Evolutionary conservation across 2,113 vertebrate genomes (phyloP).

Genomic region (Jacana jacana): DNA sequence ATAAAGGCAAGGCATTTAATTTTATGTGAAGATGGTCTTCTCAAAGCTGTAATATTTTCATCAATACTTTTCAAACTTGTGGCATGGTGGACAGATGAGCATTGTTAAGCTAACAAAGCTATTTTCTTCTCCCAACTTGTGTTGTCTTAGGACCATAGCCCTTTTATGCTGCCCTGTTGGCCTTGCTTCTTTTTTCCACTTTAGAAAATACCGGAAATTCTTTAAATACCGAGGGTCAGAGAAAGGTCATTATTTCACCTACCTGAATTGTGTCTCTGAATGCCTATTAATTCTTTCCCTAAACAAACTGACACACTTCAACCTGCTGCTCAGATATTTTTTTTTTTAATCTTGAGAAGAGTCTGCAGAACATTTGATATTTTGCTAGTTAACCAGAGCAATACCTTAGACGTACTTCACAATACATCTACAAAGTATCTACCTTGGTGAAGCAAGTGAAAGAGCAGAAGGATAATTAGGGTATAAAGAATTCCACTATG

Average conservation of each 20-base stretch:
- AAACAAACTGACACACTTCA: background rate
- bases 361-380: background rate
- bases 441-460: constrained; percentile 36
- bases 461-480: constrained; percentile 28
- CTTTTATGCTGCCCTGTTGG: background rate
- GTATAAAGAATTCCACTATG: constrained; percentile 8
- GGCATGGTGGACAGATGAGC: background rate
- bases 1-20: constrained; percentile 22
- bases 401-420: background rate
- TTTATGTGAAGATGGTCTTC: background rate
- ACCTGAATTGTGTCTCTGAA: background rate
- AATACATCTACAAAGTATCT: background rate
- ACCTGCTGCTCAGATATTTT: background rate
- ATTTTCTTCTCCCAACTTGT: background rate
- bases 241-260: background rate
- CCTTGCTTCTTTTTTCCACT: background rate
- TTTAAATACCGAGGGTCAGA: background rate
- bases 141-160: background rate
- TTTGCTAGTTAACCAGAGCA: constrained; percentile 15
- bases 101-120: background rate
- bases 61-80: background rate
- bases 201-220: background rate
- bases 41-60: background rate
- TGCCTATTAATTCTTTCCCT: background rate
- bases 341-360: background rate